phyloP scores from a whole-genome alignment of 2,888 invertebrate species.

The Geotrupes spiniger region DNA sequence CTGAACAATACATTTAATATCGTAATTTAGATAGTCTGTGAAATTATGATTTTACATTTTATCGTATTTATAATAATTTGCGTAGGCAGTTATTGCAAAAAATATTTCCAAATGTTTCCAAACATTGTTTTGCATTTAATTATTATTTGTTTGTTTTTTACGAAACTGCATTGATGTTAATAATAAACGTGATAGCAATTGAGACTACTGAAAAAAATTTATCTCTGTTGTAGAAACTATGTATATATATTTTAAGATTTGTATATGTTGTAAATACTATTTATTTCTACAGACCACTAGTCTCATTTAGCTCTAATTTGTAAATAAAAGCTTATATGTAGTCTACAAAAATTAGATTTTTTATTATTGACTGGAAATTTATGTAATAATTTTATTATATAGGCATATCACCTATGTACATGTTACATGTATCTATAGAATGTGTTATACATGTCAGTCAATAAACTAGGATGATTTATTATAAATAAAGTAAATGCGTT shows the following conservation, averaged over 20 bases:
- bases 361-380: conserved; percentile 40
- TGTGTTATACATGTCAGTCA: conserved; percentile 47
- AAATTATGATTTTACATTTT: no score
- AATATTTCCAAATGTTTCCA: no score
- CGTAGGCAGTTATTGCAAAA: no score
- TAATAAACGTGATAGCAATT: conserved; percentile 29
- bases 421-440: conserved; percentile 45
- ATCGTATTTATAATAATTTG: no score
- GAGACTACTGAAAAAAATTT: conserved; percentile 30
- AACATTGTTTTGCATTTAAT: no score
- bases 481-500: conserved; percentile 24
- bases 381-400: conserved; percentile 40
- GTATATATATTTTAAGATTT: conserved; percentile 23
- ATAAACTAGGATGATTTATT: conserved; percentile 45
- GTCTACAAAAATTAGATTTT: conserved; percentile 28
- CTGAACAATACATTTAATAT: no score
- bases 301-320: conserved; percentile 33
- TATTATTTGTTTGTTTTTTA: no score
- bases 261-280: conserved; percentile 35
- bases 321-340: conserved; percentile 27
- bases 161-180: conserved; percentile 17
- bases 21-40: no score
- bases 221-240: conserved; percentile 35
- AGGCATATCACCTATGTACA: conserved; percentile 48
- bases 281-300: conserved; percentile 40